Evolutionary conservation across 2,888 invertebrate genomes (phyloP), one percentile per base, ranked within the genome.

Genomic region (Linnaemya tessellans): DNA sequence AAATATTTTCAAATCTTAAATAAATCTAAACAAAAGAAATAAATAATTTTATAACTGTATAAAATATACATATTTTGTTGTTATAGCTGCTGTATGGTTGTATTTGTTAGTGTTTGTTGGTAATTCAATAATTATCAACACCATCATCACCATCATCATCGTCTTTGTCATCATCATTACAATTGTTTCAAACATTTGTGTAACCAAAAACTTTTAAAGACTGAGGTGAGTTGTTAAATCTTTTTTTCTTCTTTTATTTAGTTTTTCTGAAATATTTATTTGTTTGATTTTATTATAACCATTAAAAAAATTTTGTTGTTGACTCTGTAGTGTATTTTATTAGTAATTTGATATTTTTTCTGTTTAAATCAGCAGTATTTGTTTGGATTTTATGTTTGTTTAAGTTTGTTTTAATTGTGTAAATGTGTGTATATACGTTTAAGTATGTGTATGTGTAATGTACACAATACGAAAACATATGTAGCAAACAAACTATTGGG

Each of bases 151-250:
- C 20, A 51, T 70, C 10, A 51, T 49, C 18, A 25, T 51, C 70
- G 15, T 30, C 22, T 10, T 13, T 25, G 60, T 51, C 25, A 62
- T 79, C 25, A 60, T 62, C 9, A 51, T 58, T 73, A 15, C 71
- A 49, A 56, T 77, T 75, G 75, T 82, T 80, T 73, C 22, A 67
- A 73, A 67, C 70, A 71, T 77, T 82, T 71, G 82, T 82, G 85
- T 85, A 85, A 82, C 85, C 85, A 82, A 85, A 85, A 82, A 85
- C 85, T 85, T 85, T 85, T 85, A 79, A 82, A 85, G 82, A 81
- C 85, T 85, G 85, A 85, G 84, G 80, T 83, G 74, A 86, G 84
- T 84, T 79, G 9, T 56, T 49, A 56, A 15, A 49, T 64, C 60
- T 25, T 54, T 54, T 54, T 60, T 65, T 54, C 11, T 41, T 62